A percentile compares a stretch with the other conserved stretches of the same genome.
Evolutionary conservation across 2,888 invertebrate species (phyloP).

Genomic region (Patella ulyssiponensis): DNA sequence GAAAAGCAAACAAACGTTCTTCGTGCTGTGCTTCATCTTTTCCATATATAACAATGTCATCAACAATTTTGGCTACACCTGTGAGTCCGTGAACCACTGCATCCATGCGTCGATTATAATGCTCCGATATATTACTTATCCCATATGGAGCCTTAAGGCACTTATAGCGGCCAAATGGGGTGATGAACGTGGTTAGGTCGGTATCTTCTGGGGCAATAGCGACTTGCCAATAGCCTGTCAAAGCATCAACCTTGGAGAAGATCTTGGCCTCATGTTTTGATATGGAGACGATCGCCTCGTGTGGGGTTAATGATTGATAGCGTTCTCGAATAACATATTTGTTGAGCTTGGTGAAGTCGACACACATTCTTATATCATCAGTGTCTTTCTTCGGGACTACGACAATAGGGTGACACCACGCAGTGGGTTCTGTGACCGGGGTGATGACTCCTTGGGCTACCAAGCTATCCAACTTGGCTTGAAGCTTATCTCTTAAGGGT

Average conservation of each 20-base stretch:
- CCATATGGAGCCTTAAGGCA: not conserved
- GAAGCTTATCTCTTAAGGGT: not conserved
- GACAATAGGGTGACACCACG: not conserved
- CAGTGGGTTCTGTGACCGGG: not conserved
- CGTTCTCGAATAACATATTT: slow-evolving; percentile 1
- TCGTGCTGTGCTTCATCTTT: not conserved
- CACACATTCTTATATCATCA: slow-evolving; percentile 3
- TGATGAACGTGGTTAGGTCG: not conserved
- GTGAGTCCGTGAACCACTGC: not conserved
- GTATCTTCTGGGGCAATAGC: not conserved
- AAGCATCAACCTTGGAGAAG: not conserved
- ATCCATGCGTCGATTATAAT: not conserved
- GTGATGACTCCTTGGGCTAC: not conserved
- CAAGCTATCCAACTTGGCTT: not conserved
- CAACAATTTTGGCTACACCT: not conserved
- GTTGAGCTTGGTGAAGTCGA: not conserved
- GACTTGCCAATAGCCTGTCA: not conserved
- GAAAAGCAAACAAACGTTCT: not conserved
- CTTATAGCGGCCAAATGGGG: not conserved
- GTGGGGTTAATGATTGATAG: not conserved
- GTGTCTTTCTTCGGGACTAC: not conserved
- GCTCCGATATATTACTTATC: not conserved
- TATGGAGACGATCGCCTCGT: not conserved
- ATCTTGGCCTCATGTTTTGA: not conserved
- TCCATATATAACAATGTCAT: not conserved